Evolutionary conservation across 1,140 invertebrate genomes (phyloP), one percentile per base, ranked within the genome.

Genomic region (Venustaconcha ellipsiformis): DNA sequence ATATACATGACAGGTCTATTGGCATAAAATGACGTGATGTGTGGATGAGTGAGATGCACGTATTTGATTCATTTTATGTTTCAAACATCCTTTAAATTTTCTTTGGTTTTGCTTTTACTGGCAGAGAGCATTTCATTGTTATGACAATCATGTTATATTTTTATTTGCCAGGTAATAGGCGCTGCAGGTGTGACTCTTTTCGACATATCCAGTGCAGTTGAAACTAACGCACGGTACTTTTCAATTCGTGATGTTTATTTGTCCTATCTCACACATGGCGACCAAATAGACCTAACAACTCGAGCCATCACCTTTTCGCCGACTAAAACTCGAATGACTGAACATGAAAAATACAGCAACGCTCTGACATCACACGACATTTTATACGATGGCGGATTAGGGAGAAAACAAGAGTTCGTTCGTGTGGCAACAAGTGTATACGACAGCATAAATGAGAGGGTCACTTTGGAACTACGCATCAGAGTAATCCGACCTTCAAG

Each of bases 331-430:
- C 72, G 71, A 20, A 71, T 86, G 59, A 20, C 17, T 23, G 83
- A 82, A 20, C 74, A 84, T 62, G 84, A 86, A 64, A 68, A 80
- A 48, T 86, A 82, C 70, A 65, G 72, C 48, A 68, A 70, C n/a
- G 83, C 82, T 8, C 62, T 79, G 5, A 77, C 74, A 12, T 82
- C 80, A 11, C 57, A 70, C 62, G 83, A 86, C 72, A 83, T 86
- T 55, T 82, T 86, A 67, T 81, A 75, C 60, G 80, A 78, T 62
- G 57, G 59, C 5, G 48, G 60, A 30, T 30, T 15, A 12, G 58
- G 12, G 55, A 58, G 65, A 14, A 82, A 82, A 63, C 60, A 72
- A 1, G 80, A 82, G 67, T 82, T 82, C 62, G 59, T 78, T 15
- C 67, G 80, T 60, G 78, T 78, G 23, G 80, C 80, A 8, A 74